Conservation (phyloP, 2,797 vertebrate species). For the Poecilia wingei region DNA sequence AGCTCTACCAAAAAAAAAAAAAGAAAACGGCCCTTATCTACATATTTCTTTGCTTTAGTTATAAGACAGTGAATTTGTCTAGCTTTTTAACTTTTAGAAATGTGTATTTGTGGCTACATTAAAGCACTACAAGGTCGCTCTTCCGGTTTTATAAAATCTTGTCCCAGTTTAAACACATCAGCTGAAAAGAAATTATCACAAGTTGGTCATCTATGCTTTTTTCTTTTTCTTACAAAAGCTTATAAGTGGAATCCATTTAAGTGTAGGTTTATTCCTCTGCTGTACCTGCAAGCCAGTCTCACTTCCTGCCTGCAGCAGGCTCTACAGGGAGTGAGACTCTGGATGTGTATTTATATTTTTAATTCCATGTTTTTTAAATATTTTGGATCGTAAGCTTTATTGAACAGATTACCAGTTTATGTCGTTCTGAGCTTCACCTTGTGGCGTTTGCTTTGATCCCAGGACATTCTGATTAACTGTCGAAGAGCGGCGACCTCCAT, state of each 20-base stretch:
- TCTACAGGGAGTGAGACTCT: background rate
- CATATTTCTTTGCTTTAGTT: background rate
- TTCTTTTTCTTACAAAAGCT: background rate
- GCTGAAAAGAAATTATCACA: background rate
- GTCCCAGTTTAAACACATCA: background rate
- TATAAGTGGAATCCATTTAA: background rate
- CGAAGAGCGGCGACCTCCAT: conserved; percentile 96
- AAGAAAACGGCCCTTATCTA: background rate
- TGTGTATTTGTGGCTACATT: background rate
- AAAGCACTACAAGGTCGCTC: background rate
- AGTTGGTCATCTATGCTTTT: background rate
- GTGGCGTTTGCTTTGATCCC: conserved; percentile 31
- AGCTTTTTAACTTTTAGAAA: background rate
- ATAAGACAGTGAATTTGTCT: background rate
- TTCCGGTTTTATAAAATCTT: background rate
- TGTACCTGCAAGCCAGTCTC: background rate
- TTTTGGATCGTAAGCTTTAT: background rate
- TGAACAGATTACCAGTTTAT: background rate
- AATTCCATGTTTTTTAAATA: background rate
- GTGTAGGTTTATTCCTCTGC: background rate
- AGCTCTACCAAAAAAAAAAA: background rate
- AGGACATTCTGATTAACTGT: conserved; percentile 99
- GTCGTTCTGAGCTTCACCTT: background rate
- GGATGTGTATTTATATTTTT: background rate
- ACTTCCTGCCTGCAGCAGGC: background rate